Evolutionary conservation across 2,888 invertebrate genomes (phyloP), one percentile per base, ranked within the genome.

Genomic region (Steinernema scapterisci): DNA sequence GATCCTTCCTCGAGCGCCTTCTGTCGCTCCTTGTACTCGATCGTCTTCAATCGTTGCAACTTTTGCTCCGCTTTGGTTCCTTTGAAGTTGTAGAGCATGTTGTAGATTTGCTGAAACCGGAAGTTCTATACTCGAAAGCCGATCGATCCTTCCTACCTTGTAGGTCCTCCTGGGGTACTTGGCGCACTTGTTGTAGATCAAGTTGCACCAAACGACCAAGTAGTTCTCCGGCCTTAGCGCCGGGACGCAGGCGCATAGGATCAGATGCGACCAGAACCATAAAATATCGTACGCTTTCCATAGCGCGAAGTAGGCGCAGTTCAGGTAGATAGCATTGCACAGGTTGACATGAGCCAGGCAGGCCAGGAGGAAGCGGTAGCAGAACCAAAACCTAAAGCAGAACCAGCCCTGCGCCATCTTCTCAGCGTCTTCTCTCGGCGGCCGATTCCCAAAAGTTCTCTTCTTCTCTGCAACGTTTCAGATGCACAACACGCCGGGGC

Each of bases 191-290:
- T 83, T 81, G 48, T 73, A 76, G 19, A 86, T 78, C 54, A 86
- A 71, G 73, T 84, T 85, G 72, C 79, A 76, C 83, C 83, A 85
- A 0, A 86, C 86, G 46, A 82, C 71, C 25, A 82, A 72, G 51
- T 81, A 81, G 63, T 82, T 82, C 72, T 84, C 83, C 54, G 83
- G 76, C 46, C 84, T 75, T 9, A 86, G 78, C 44, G 82, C 81
- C 13, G 82, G 81, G 51, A 87, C 84, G 71, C 86, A 86, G 71
- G 77, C 78, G 54, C 86, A 87, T 0, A 86, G 76, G 7, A 80
- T 73, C 27, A 87, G 73, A 77, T 86, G 86, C 82, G 80, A 81
- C 86, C 86, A 86, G 73, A 86, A 86, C 86, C 86, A 86, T 13
- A 86, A 75, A 21, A 86, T 76, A 81, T 86, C 86, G 77, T 85